Evolutionary conservation across 1,140 invertebrate species (phyloP).

Genomic region (Neodiprion fabricii): DNA sequence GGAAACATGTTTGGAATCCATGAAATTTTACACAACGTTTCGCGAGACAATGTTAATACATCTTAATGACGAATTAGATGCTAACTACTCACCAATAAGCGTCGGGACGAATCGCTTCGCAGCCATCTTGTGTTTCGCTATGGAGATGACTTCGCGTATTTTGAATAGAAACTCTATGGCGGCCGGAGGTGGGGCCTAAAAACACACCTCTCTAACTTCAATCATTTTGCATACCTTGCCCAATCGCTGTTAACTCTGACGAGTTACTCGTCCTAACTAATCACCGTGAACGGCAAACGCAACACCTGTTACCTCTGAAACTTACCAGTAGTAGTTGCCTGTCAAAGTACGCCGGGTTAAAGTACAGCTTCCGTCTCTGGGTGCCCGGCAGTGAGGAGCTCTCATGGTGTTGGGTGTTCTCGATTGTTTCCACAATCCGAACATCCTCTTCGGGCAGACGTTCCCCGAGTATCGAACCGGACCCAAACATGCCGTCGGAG

Average conservation of each 20-base stretch:
- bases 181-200: constrained; percentile 82
- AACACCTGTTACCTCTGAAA: constrained; percentile 21
- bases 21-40: too few relatives aligned
- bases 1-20: too few relatives aligned
- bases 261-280: neutral
- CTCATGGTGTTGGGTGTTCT: constrained; percentile 65
- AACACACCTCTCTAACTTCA: constrained; percentile 35
- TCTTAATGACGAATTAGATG: too few relatives aligned
- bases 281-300: too few relatives aligned
- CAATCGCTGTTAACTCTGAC: neutral
- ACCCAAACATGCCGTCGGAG: constrained; percentile 51
- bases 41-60: too few relatives aligned
- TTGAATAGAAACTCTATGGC: constrained; percentile 85
- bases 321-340: constrained; percentile 80
- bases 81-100: constrained; percentile 61
- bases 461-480: constrained; percentile 66
- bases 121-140: constrained; percentile 86
- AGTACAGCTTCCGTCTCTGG: constrained; percentile 80
- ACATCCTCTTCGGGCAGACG: constrained; percentile 82
- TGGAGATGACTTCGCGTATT: constrained; percentile 86
- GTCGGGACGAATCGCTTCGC: constrained; percentile 81
- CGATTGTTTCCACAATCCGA: constrained; percentile 81
- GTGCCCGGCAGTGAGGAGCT: constrained; percentile 58
- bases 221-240: constrained; percentile 27
- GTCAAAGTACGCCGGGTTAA: constrained; percentile 89